Percentiles rank a stretch among this genome's conserved stretches.
Evolutionary conservation across 2,888 invertebrate species (phyloP).

Genomic region (Glaucopsyche alexis): DNA sequence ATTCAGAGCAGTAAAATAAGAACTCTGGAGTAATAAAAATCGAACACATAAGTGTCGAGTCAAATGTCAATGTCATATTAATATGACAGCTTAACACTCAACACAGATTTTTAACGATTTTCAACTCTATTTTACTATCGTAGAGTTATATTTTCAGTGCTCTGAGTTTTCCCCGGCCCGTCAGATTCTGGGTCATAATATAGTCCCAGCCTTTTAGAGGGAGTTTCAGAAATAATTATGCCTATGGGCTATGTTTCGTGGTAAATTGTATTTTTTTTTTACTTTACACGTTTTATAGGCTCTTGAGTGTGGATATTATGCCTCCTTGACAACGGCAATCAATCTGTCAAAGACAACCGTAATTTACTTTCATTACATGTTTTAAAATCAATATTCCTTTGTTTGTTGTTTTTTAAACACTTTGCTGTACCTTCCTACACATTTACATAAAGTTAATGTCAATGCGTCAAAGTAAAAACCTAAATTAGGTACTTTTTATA

Average conservation of each 20-base stretch:
- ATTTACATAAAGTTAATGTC: background rate
- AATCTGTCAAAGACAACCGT: slow-evolving; percentile 3
- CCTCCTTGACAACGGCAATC: slow-evolving; percentile 9
- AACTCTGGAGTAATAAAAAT: no score
- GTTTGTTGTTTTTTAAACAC: slow-evolving; percentile 6
- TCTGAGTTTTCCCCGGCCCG: no score
- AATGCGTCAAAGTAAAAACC: background rate
- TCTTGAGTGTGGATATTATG: background rate
- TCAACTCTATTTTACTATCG: no score
- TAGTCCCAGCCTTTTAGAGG: background rate
- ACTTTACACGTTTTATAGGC: background rate
- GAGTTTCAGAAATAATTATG: background rate
- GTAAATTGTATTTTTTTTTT: background rate
- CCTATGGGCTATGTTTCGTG: no score
- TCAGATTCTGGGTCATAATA: no score
- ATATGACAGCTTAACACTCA: no score
- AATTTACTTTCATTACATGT: slow-evolving; percentile 13
- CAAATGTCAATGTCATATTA: no score
- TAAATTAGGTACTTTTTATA: no score
- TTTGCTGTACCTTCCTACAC: background rate
- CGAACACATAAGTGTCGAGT: no score
- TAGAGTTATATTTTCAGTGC: no score
- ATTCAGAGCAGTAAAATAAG: no score
- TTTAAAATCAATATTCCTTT: slow-evolving; percentile 12
- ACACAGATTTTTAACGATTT: no score